Base-by-base conservation (phyloP, 1,140 invertebrate species). In the Zaprionus camerounensis region DNA sequence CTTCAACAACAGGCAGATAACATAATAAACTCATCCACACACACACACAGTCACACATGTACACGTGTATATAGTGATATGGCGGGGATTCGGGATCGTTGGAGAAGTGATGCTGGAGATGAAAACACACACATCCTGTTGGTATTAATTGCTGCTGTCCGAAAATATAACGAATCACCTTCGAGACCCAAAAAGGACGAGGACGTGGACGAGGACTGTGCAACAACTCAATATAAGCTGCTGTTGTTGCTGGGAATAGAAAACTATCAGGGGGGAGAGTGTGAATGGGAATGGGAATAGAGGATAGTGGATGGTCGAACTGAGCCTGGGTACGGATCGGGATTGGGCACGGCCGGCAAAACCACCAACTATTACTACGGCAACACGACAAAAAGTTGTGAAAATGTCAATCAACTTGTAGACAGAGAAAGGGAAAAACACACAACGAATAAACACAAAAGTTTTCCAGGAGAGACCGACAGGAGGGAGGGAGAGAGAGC, bases 131-230 rank as follows among this genome's bases (percentile, higher is more conserved):
- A 83, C 86, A 85, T 91, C 84, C 81, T 91, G 88, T 91, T 85
- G 76, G 83, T 91, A 91, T 91, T 91, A 91, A 91, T 91, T 91
- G 88, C 88, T 91, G 88, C 88, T 91, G 88, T 91, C 88, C 84
- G 80, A 91, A 88, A 91, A 88, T 91, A 91, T 91, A 91, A 91
- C 84, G 71, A 87, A 91, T 91, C 84, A 91, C 88, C 88, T 91
- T 85, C 79, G 79, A 80, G 70, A 64, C 73, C 76, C 63, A 71
- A 91, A 46, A 90, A 91, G 86, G 85, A 90, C 85, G 71, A 81
- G 22, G 7, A 49, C 85, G 71, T 78, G 15, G n/a, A 46, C n/a
- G 41, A 46, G 41, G 68, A 63, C 63, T 65, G 61, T 62, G 38
- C 28, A 69, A 73, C 65, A 77, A 31, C 58, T 56, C 31, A 49